Evolutionary conservation across 2,797 vertebrate species (phyloP).

Genomic region (Cheirogaleus major): DNA sequence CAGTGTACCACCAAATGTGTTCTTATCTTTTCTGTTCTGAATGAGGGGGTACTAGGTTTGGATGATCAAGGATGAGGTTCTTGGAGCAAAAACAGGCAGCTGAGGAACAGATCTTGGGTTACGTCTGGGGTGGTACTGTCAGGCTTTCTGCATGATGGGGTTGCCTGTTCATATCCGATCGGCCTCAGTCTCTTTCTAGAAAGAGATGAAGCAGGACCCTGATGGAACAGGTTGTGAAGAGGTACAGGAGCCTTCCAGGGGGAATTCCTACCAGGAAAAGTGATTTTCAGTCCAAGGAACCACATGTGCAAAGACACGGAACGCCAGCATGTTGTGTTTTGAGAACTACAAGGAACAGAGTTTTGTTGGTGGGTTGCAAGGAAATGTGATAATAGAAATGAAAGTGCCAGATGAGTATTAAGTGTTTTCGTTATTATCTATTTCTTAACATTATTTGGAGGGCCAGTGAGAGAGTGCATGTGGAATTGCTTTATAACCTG

Average conservation of each 20-base stretch:
- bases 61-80: not conserved
- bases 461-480: not conserved
- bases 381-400: not conserved
- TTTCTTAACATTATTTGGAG: not conserved
- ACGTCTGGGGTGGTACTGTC: not conserved
- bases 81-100: not conserved
- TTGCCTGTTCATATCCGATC: not conserved
- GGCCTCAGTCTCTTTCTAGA: not conserved
- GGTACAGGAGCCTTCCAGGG: not conserved
- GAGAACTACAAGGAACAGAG: not conserved
- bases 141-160: not conserved
- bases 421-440: not conserved
- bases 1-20: too few species aligned
- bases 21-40: not conserved
- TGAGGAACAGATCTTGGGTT: not conserved
- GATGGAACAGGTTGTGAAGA: not conserved
- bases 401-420: not conserved
- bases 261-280: not conserved
- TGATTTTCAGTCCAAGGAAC: not conserved
- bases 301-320: not conserved
- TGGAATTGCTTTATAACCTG: slow-evolving; percentile 36
- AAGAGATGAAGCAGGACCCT: not conserved
- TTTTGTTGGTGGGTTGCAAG: not conserved
- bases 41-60: not conserved
- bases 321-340: not conserved